Evolutionary conservation across 2,797 vertebrate species (phyloP).

Genomic region (Sternarchorhynchus goeldii): DNA sequence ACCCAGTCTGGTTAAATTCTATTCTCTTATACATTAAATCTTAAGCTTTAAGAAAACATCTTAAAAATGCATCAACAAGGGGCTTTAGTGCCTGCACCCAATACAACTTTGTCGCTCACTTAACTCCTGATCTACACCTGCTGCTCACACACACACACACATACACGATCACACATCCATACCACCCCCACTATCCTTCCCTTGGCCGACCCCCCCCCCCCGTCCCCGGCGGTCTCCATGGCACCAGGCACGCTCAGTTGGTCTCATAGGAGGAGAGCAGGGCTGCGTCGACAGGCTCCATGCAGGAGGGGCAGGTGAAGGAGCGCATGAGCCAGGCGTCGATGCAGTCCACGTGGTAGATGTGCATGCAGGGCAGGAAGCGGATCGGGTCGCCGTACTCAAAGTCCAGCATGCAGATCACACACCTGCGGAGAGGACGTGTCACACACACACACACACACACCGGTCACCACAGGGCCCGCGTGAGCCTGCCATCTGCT

Average conservation of each 20-base stretch:
- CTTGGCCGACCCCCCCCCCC: no score
- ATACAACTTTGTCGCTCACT: not conserved
- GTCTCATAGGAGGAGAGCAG: conserved; percentile 84
- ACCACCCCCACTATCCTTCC: not conserved
- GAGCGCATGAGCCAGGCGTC: conserved; percentile 88
- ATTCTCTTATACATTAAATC: not conserved
- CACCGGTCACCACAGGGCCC: not conserved
- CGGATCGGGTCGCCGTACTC: conserved; percentile 81
- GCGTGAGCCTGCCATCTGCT: no score
- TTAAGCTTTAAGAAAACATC: conserved; percentile 1
- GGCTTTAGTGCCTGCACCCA: conserved; percentile 3
- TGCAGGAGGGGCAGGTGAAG: conserved; percentile 88
- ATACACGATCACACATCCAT: not conserved
- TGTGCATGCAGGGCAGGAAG: conserved; percentile 87
- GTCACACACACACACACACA: not conserved
- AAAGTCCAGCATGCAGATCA: conserved; percentile 91
- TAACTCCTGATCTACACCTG: conserved; percentile 21
- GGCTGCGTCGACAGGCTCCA: conserved; percentile 88
- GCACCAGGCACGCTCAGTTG: conserved; percentile 64
- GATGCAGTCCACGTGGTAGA: conserved; percentile 86
- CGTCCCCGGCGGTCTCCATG: not conserved
- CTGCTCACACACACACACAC: conserved; percentile 2
- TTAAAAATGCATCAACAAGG: conserved; percentile 26
- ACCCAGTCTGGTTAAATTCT: not conserved
- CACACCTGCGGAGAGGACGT: conserved; percentile 73